Evolutionary conservation across 2,888 invertebrate genomes (phyloP), one percentile per base, ranked within the genome.

Genomic region (Clostera curtula): DNA sequence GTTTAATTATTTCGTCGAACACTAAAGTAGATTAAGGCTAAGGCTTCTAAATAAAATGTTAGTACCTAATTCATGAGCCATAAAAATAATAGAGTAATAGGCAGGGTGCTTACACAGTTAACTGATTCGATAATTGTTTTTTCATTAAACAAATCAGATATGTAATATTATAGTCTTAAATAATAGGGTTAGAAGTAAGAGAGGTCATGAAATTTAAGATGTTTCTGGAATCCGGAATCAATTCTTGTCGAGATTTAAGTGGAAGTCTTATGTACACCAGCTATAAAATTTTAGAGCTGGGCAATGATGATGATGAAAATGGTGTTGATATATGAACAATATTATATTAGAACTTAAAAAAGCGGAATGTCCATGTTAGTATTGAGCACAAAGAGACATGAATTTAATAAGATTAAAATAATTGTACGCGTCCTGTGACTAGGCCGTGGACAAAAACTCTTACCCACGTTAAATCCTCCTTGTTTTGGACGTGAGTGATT

Each of bases 401-500:
- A 80, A 79, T 76, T 73, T 74, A 75, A 76, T 72, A 74, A 79
- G 80, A 80, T 82, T 80, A 82, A 69, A 80, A 80, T 82, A 82
- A 82, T 79, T 80, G 80, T 82, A 73, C 63, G 61, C 63, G 64
- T 75, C 73, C 71, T 71, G 64, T 67, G 69, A 67, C 68, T 70
- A 52, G 53, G 46, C 56, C 68, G 57, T 60, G 55, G 52, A 70
- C 63, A 69, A 72, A 71, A 73, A 73, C 59, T 55, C 33, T 51
- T 41, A 40, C 56, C 54, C 49, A 59, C 57, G 57, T 56, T 53
- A 60, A 49, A 63, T 70, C 60, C 62, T 64, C 56, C 47, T 50
- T 42, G 41, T 43, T 49, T 48, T 29, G 31, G 32, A 63, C 59
- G 53, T 56, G 58, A 59, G 56, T 48, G 54, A 57, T n/a, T n/a